Conservation (phyloP, 2,888 invertebrate genomes). For the Linnaemya tessellans region DNA sequence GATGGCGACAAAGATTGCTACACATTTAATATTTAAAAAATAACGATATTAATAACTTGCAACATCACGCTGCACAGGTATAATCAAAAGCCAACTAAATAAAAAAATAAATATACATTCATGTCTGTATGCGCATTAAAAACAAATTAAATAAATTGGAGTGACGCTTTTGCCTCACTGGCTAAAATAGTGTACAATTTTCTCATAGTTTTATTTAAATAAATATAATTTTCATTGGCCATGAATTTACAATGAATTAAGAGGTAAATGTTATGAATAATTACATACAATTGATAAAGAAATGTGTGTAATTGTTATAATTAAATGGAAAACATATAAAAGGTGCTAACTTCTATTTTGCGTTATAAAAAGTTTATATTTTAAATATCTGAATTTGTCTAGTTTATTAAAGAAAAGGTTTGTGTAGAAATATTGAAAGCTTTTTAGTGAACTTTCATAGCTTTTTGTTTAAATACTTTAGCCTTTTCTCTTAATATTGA, state of each 20-base stretch:
- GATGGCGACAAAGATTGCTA: conserved; percentile 60
- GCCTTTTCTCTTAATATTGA: too few relatives aligned
- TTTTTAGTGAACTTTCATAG: too few relatives aligned
- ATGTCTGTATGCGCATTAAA: too few relatives aligned
- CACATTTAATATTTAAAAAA: conserved; percentile 26
- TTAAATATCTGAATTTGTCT: too few relatives aligned
- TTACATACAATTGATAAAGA: not conserved
- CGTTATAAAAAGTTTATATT: too few relatives aligned
- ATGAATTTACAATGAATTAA: conserved; percentile 42
- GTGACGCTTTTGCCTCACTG: conserved; percentile 10
- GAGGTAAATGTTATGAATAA: not conserved
- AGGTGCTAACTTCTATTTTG: too few relatives aligned
- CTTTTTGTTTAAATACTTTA: too few relatives aligned
- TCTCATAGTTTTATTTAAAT: conserved; percentile 18
- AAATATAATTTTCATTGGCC: conserved; percentile 47
- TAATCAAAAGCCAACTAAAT: conserved; percentile 30
- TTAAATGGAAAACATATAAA: not conserved
- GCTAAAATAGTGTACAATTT: conserved; percentile 3
- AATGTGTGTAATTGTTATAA: not conserved
- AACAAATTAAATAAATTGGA: conserved; percentile 31
- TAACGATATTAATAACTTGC: conserved; percentile 23
- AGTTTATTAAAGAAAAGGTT: too few relatives aligned
- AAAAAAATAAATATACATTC: not conserved
- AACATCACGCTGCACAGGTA: conserved; percentile 34
- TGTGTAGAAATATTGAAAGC: too few relatives aligned